phyloP scores from a whole-genome alignment of 2,888 invertebrate species.

The Dicranocentrus wangi region DNA sequence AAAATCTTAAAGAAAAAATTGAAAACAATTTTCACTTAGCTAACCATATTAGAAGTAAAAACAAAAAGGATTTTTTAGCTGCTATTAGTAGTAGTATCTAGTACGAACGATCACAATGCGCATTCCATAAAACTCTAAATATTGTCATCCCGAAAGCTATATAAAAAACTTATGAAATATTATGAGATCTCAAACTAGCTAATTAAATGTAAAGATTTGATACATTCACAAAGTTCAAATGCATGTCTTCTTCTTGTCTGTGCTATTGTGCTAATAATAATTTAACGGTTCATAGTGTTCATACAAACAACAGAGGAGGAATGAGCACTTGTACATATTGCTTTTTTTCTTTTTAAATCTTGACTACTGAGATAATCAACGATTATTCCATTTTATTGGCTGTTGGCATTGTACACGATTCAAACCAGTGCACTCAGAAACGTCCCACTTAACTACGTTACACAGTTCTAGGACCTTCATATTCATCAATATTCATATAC shows the following conservation, averaged over 20 bases:
- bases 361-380: slow-evolving; percentile 66
- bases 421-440: slow-evolving; percentile 59
- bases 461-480: slow-evolving; percentile 62
- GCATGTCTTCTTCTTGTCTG: neutral
- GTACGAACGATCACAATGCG: slow-evolving; percentile 14
- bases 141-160: slow-evolving; percentile 6
- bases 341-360: slow-evolving; percentile 53
- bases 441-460: slow-evolving; percentile 62
- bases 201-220: slow-evolving; percentile 31
- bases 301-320: neutral
- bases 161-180: slow-evolving; percentile 1
- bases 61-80: neutral
- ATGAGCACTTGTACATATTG: slow-evolving; percentile 5
- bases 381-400: slow-evolving; percentile 64
- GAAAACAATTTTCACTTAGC: slow-evolving; percentile 6
- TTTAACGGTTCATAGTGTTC: neutral
- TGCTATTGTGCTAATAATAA: slow-evolving; percentile 14
- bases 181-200: slow-evolving; percentile 50
- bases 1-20: too few species aligned
- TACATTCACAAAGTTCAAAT: too few species aligned
- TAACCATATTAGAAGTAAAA: slow-evolving; percentile 7
- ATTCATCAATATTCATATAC: slow-evolving; percentile 33
- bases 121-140: slow-evolving; percentile 14
- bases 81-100: slow-evolving; percentile 7
- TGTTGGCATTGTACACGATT: slow-evolving; percentile 64